These are phyloP conservation scores for Brenthis hecate DNA, from an alignment of 2,888 invertebrate genomes.

Conservation along the genomic window DNA sequence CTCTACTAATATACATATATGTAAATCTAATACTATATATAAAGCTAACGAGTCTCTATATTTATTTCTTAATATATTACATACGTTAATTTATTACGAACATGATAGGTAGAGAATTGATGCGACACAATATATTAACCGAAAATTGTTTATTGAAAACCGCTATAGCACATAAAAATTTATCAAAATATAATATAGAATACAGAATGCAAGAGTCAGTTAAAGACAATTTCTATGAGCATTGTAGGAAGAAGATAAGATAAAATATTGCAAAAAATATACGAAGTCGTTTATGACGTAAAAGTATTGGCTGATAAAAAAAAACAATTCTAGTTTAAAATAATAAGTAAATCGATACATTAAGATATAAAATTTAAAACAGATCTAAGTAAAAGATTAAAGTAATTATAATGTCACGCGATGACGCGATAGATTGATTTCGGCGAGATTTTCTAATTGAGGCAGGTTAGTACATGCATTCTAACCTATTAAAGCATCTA, in stretches of 20 bases:
- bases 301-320: not conserved
- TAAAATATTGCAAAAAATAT: slow-evolving; percentile 1
- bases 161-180: not conserved
- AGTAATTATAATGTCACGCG: slow-evolving; percentile 26
- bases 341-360: not conserved
- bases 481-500: slow-evolving; percentile 38
- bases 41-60: no score
- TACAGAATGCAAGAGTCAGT: not conserved
- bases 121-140: no score
- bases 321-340: not conserved
- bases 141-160: no score
- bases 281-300: not conserved
- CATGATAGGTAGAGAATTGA: no score
- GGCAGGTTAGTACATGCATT: slow-evolving; percentile 44
- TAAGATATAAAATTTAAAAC: slow-evolving; percentile 4
- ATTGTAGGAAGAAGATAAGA: slow-evolving; percentile 5
- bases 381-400: slow-evolving; percentile 15
- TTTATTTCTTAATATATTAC: no score
- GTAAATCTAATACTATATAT: no score
- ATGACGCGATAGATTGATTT: slow-evolving; percentile 34
- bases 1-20: no score
- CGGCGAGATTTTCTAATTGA: slow-evolving; percentile 43
- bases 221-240: not conserved
- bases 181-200: not conserved
- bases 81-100: no score